Base-by-base conservation (phyloP, 2,888 invertebrate genomes). In the Scaptomyza reducta region DNA sequence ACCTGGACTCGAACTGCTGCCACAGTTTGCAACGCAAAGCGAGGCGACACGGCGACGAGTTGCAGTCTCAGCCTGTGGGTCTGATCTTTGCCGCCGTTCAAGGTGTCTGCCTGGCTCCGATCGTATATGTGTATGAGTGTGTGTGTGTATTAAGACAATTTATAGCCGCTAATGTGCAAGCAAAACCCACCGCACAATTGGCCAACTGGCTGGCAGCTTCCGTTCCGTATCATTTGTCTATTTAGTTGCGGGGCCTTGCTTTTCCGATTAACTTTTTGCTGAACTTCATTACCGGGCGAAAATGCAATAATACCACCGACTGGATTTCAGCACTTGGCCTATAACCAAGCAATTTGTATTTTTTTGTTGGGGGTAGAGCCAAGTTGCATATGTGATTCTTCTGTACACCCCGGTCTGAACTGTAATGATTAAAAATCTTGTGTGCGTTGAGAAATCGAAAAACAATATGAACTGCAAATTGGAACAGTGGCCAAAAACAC, bases 141-240 rank as follows among this genome's bases (percentile, higher is more conserved):
- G 10, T 44, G 27, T 69, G 71, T 74, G 80, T 69, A 86, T 85
- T 87, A 80, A 79, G 83, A 88, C 84, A 82, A 84, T 88, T 89
- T 89, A 85, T 82, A 87, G 87, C 83, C 78, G 89, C 77, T 88
- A 88, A 88, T 88, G 89, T 89, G 89, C 87, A 89, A 87, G 88
- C 81, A 67, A 80, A 88, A 71, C 79, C 79, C 78, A 86, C 87
- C 87, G 72, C 87, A 87, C 87, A 81, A 81, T 82, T 82, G 80
- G 82, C 79, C 86, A 77, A 74, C 74, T 66, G 77, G 65, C 67
- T 61, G 77, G 74, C 78, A 84, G 90, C 90, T 90, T 90, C 90
- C 90, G 90, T 90, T 90, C 90, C 90, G 88, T 86, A 85, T 90
- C 90, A 90, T 90, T 90, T 88, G 87, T 90, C 90, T 89, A 81